phyloP scores from a whole-genome alignment of 2,888 invertebrate species.

The Selenia dentaria region DNA sequence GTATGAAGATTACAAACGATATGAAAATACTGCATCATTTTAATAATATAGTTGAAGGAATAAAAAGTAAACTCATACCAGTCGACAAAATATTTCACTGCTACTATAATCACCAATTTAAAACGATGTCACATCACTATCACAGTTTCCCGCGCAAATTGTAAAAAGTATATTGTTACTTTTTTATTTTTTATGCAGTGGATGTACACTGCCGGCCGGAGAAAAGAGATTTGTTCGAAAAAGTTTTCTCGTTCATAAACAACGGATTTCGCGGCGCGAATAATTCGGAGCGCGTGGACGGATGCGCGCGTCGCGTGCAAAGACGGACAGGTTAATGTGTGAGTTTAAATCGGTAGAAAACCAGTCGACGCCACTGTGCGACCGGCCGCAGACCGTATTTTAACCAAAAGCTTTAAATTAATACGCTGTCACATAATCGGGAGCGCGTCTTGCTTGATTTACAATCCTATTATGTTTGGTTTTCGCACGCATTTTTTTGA shows the following conservation, averaged over 20 bases:
- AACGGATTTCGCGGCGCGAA: conserved; percentile 66
- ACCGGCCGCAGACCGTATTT: conserved; percentile 25
- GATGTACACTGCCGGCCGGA: conserved; percentile 14
- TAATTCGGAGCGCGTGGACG: conserved; percentile 59
- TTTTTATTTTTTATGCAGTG: conserved; percentile 30
- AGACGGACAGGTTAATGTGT: conserved; percentile 64
- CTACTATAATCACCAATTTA: conserved; percentile 24
- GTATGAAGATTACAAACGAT: conserved; percentile 20
- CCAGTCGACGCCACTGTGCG: conserved; percentile 43
- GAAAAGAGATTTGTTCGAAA: conserved; percentile 33
- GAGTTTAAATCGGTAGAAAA: conserved; percentile 61
- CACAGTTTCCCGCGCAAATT: conserved; percentile 31
- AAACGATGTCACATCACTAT: conserved; percentile 45
- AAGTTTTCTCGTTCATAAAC: conserved; percentile 33
- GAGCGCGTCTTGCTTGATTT: conserved; percentile 26
- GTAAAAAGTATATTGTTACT: conserved; percentile 15
- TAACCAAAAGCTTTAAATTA: conserved; percentile 25
- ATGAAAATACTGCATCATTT: conserved; percentile 34
- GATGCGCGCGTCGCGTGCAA: conserved; percentile 76
- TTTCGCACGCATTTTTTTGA: neutral
- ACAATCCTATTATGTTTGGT: conserved; percentile 30
- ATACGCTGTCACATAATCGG: conserved; percentile 28
- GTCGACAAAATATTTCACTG: conserved; percentile 36
- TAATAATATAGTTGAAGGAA: conserved; percentile 59
- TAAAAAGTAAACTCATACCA: conserved; percentile 57